Percentiles rank a stretch among this genome's conserved stretches.
Conservation (phyloP, 2,797 vertebrate genomes). For the Syndactyla subalaris region DNA sequence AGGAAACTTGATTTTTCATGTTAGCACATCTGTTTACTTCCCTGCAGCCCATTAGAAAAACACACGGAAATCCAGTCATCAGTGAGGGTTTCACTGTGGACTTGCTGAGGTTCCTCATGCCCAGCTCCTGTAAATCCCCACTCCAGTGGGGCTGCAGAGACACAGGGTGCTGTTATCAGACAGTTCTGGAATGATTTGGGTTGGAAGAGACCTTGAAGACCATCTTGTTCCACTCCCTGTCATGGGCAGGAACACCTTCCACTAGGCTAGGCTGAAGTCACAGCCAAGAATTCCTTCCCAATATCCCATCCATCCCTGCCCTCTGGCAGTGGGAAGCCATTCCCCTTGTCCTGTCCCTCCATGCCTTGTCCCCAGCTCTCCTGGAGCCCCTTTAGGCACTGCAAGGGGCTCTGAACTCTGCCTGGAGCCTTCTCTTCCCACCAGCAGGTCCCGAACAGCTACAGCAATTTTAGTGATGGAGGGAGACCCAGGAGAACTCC, state of each 20-base stretch:
- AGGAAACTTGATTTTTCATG: background rate
- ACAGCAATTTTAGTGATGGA: fast-evolving
- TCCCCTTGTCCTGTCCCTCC: background rate
- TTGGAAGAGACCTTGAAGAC: background rate
- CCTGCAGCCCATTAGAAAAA: background rate
- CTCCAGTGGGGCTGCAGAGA: background rate
- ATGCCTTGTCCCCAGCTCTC: background rate
- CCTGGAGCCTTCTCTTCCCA: background rate
- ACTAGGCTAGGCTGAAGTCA: background rate
- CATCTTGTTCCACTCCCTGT: background rate
- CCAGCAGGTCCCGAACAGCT: fast-evolving
- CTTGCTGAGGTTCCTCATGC: too few species aligned
- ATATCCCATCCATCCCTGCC: fast-evolving
- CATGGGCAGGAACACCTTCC: background rate
- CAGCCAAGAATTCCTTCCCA: background rate
- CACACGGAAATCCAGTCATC: background rate
- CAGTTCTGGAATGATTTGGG: background rate
- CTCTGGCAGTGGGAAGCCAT: background rate
- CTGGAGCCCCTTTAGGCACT: background rate
- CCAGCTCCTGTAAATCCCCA: background rate
- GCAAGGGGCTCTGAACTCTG: background rate
- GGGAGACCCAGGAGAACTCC: background rate
- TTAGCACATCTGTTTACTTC: background rate
- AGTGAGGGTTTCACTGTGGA: background rate
- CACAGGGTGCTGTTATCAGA: fast-evolving